Evolutionary conservation across 2,888 invertebrate genomes (phyloP).

Genomic region (Mylabris sibirica): DNA sequence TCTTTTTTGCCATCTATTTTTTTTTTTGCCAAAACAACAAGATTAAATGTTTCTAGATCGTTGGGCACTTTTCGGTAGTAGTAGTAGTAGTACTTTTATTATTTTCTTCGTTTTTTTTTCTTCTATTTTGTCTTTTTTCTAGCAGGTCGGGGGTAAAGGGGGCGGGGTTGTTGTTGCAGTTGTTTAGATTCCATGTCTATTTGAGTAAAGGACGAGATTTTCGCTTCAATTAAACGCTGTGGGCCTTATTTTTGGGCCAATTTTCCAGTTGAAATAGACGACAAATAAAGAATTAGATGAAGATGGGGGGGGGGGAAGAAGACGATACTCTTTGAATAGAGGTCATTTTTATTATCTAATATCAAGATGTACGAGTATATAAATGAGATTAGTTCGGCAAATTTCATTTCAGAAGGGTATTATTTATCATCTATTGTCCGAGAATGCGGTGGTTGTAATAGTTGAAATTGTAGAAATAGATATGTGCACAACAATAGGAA

Average conservation of each 20-base stretch:
- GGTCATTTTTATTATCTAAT: neutral
- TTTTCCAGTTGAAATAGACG: neutral
- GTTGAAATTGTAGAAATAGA: neutral
- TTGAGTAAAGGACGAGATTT: neutral
- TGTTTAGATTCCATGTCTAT: neutral
- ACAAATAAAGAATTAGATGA: neutral
- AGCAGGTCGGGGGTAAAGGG: too few species aligned
- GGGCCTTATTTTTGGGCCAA: neutral
- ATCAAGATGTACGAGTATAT: neutral
- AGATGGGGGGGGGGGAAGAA: neutral
- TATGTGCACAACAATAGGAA: neutral
- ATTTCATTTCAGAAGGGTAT: neutral
- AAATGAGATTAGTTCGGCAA: neutral
- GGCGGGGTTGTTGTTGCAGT: too few species aligned
- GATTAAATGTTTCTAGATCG: constrained; percentile 46
- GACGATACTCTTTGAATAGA: neutral
- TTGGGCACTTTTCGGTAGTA: constrained; percentile 37
- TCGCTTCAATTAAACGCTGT: constrained; percentile 5
- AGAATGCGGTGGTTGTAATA: neutral
- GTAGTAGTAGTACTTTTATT: neutral
- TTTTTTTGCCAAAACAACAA: constrained; percentile 22
- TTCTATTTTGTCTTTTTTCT: neutral
- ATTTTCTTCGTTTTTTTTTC: neutral
- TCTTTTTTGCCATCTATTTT: neutral
- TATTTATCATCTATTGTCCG: neutral